These are phyloP conservation scores for Stratiolaelaps scimitus DNA, from an alignment of 1,140 invertebrate genomes.

Conservation along the genomic window DNA sequence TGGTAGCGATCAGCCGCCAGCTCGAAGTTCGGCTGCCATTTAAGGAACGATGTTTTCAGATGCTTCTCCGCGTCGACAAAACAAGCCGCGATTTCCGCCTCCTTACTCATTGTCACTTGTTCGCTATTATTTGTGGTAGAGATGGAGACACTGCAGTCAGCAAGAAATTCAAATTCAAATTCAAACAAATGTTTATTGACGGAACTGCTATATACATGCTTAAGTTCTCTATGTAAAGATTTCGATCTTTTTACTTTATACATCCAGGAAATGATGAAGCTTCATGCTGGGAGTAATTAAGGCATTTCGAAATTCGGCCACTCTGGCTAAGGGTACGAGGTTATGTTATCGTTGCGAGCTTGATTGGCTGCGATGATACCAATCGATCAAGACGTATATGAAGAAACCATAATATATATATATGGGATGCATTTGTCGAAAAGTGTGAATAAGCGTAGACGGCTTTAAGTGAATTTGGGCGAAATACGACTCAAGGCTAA, in stretches of 20 bases:
- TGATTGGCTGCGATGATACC: too few species aligned
- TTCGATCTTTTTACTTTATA: neutral
- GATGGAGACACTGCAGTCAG: neutral
- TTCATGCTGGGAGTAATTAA: neutral
- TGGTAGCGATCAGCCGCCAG: conserved; percentile 21
- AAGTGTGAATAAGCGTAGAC: too few species aligned
- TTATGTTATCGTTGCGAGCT: too few species aligned
- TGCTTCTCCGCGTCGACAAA: conserved; percentile 17
- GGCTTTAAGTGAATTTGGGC: neutral
- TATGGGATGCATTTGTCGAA: too few species aligned
- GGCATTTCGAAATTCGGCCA: too few species aligned
- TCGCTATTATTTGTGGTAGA: neutral
- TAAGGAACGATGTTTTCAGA: conserved; percentile 24
- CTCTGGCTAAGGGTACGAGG: too few species aligned
- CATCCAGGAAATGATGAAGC: neutral
- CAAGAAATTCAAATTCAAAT: too few species aligned
- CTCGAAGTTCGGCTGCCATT: conserved; percentile 14
- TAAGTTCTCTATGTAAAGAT: neutral
- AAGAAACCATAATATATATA: too few species aligned
- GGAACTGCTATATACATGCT: too few species aligned
- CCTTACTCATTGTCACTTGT: conserved; percentile 4
- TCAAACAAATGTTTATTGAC: too few species aligned
- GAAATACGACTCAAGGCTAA: neutral
- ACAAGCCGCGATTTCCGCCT: conserved; percentile 2
- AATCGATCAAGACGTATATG: too few species aligned